A percentile compares a stretch with the other conserved stretches of the same genome.
Conservation (phyloP, 1,140 invertebrate genomes). For the Lasaia peninsularis region DNA sequence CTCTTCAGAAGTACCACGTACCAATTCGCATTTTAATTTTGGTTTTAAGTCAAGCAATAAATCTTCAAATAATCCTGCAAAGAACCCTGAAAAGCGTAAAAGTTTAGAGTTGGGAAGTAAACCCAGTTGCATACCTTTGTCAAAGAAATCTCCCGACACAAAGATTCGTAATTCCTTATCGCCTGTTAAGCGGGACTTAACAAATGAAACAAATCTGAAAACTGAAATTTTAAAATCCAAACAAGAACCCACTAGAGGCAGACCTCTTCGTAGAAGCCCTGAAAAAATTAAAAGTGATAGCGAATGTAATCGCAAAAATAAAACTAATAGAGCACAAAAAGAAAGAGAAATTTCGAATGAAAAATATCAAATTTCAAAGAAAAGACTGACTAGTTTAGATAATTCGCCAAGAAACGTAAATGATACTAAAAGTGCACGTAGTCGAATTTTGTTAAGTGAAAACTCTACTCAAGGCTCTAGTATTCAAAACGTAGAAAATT, state of each 20-base stretch:
- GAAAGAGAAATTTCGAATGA: conserved; percentile 67
- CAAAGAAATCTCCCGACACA: conserved; percentile 56
- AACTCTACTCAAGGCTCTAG: conserved; percentile 41
- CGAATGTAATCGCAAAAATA: conserved; percentile 61
- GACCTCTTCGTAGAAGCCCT: conserved; percentile 47
- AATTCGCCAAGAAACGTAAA: conserved; percentile 62
- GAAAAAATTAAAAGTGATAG: conserved; percentile 62
- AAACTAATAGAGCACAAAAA: conserved; percentile 67
- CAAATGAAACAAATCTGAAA: conserved; percentile 40
- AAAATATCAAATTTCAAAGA: conserved; percentile 74
- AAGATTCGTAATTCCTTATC: conserved; percentile 45
- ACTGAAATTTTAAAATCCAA: conserved; percentile 47
- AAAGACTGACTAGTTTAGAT: conserved; percentile 77
- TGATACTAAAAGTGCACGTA: conserved; percentile 47
- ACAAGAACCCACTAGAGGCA: conserved; percentile 44
- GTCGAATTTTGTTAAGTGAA: conserved; percentile 56
- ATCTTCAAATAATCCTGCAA: conserved; percentile 37
- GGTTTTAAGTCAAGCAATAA: conserved; percentile 53
- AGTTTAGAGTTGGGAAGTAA: conserved; percentile 50
- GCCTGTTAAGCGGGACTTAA: conserved; percentile 52
- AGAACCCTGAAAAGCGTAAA: conserved; percentile 51
- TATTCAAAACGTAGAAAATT: conserved; percentile 40
- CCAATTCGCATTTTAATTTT: conserved; percentile 52
- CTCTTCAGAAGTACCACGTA: conserved; percentile 68
- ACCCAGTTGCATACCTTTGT: conserved; percentile 66